phyloP scores from a whole-genome alignment of 2,888 invertebrate genomes.

The Hydropsyche betteni region DNA sequence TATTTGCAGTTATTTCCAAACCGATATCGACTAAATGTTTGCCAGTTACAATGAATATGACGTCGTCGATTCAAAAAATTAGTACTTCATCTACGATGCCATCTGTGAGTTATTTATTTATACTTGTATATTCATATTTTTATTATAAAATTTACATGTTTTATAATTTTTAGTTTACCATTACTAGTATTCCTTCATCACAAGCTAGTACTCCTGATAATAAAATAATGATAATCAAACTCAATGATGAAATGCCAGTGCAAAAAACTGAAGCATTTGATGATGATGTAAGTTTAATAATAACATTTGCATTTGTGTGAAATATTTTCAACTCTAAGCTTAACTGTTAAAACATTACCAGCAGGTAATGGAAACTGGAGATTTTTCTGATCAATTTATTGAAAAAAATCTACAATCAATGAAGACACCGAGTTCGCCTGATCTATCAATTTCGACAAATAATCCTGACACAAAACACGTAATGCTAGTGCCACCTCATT shows the following conservation, averaged over 20 bases:
- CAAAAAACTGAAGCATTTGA: slow-evolving; percentile 33
- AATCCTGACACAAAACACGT: slow-evolving; percentile 56
- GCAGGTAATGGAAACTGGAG: slow-evolving; percentile 30
- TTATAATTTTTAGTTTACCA: slow-evolving; percentile 21
- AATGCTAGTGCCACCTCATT: slow-evolving; percentile 69
- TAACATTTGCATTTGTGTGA: background rate
- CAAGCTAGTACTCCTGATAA: slow-evolving; percentile 7
- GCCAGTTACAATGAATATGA: slow-evolving; percentile 44
- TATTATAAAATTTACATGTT: background rate
- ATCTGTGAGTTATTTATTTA: slow-evolving; percentile 4
- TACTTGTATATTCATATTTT: background rate
- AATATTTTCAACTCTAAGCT: background rate
- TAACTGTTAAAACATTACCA: background rate
- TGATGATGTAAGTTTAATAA: slow-evolving; percentile 31
- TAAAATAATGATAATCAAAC: background rate
- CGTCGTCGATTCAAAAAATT: slow-evolving; percentile 41
- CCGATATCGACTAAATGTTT: slow-evolving; percentile 39
- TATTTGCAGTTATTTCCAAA: slow-evolving; percentile 43
- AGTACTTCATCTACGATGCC: slow-evolving; percentile 17
- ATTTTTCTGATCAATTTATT: slow-evolving; percentile 24
- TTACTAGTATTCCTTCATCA: slow-evolving; percentile 25
- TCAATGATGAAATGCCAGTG: slow-evolving; percentile 27
- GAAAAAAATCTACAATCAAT: slow-evolving; percentile 6
- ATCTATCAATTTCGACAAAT: background rate
- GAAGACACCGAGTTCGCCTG: slow-evolving; percentile 5